phyloP scores from a whole-genome alignment of 2,797 vertebrate genomes.

The Ctenochaetus hawaiiensis region DNA sequence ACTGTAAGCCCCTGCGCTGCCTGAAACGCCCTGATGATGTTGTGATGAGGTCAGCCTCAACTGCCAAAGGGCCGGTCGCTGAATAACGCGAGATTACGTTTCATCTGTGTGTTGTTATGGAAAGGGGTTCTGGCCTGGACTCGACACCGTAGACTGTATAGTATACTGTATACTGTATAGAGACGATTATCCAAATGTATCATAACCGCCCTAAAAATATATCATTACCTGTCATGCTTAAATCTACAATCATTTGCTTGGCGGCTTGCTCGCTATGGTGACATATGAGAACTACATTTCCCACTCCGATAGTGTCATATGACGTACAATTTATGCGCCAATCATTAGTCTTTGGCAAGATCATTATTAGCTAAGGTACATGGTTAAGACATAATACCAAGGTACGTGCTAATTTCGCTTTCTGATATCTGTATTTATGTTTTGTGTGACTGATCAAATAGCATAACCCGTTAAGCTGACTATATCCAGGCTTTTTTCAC shows the following conservation, averaged over 20 bases:
- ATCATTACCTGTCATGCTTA: not conserved
- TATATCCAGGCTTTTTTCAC: not conserved
- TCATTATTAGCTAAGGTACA: slow-evolving; percentile 57
- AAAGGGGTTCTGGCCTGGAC: not conserved
- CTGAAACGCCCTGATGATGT: slow-evolving; percentile 78
- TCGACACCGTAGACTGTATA: accelerated
- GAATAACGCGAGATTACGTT: slow-evolving; percentile 67
- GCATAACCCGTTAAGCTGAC: not conserved
- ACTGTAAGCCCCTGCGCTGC: slow-evolving; percentile 35
- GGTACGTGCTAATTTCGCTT: slow-evolving; percentile 65
- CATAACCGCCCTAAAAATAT: not conserved
- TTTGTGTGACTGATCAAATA: not conserved
- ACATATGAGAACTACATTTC: slow-evolving; percentile 67
- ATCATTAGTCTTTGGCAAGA: slow-evolving; percentile 34
- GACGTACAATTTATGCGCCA: slow-evolving; percentile 69
- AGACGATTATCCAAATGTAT: not conserved
- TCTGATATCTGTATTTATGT: not conserved
- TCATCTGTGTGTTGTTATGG: not conserved
- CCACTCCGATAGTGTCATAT: slow-evolving; percentile 36
- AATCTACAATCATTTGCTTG: accelerated
- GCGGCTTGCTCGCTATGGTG: accelerated
- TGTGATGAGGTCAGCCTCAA: slow-evolving; percentile 68
- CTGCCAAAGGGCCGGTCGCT: slow-evolving; percentile 47
- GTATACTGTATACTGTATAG: accelerated
- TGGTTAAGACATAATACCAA: slow-evolving; percentile 63